A percentile compares a stretch with the other conserved stretches of the same genome.
These are phyloP conservation scores for Cepaea nemoralis DNA, from an alignment of 1,140 invertebrate genomes.

Conservation along the genomic window DNA sequence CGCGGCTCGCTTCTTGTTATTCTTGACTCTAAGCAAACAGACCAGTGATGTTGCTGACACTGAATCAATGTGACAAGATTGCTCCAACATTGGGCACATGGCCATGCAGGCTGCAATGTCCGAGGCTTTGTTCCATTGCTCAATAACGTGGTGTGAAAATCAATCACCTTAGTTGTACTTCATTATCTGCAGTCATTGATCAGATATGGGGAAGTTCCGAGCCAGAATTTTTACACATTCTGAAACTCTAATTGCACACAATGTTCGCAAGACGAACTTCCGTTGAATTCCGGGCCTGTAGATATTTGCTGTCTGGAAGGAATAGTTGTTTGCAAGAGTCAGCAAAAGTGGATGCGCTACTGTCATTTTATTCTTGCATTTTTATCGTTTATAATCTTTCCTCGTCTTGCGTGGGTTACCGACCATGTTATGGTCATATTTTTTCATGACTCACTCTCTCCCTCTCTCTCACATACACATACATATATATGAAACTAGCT, in stretches of 20 bases:
- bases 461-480: no score
- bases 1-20: background rate
- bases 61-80: background rate
- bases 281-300: background rate
- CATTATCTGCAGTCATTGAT: background rate
- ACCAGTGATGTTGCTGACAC: background rate
- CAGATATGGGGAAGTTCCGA: background rate
- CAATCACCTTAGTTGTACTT: background rate
- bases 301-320: background rate
- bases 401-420: no score
- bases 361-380: no score
- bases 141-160: background rate
- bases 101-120: slow-evolving; percentile 5
- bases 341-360: no score
- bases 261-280: background rate
- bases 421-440: no score
- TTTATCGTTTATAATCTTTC: no score
- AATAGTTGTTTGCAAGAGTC: background rate
- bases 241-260: background rate
- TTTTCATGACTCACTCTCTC: no score
- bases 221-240: background rate
- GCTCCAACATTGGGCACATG: background rate
- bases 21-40: background rate
- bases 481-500: no score
- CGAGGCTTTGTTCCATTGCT: background rate